Percentiles rank a stretch among this genome's conserved stretches.
Conservation (phyloP, 2,113 vertebrate species). For the Macheiramphus alcinus region DNA sequence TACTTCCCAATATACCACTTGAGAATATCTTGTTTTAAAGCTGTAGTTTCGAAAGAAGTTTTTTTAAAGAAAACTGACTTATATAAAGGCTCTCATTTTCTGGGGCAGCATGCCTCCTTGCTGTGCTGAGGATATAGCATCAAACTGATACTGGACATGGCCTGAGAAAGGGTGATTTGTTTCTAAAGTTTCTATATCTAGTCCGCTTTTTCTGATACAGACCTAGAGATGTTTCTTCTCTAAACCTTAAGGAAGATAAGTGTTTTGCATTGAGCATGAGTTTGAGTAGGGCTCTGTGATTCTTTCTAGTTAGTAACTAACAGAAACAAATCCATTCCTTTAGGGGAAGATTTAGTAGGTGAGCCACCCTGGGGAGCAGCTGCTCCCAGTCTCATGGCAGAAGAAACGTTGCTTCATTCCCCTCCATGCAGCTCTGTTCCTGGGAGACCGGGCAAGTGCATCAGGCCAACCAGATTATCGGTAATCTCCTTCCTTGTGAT, state of each 20-base stretch:
- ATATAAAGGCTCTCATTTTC: background rate
- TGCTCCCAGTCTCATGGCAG: background rate
- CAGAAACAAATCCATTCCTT: background rate
- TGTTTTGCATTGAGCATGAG: background rate
- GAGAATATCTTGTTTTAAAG: slow-evolving; percentile 8
- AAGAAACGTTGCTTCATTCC: background rate
- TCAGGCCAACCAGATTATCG: background rate
- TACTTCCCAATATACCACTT: slow-evolving; percentile 28
- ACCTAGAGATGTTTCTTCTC: background rate
- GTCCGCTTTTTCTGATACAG: background rate
- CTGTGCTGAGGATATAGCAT: background rate
- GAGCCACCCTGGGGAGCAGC: background rate
- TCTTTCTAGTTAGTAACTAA: background rate
- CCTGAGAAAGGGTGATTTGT: background rate
- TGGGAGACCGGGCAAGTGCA: background rate
- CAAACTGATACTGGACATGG: background rate
- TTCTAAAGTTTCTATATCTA: background rate
- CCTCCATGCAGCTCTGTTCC: background rate
- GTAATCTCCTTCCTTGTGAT: background rate
- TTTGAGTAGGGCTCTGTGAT: background rate
- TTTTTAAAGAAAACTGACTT: background rate
- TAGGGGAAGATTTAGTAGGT: background rate
- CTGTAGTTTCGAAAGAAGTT: background rate
- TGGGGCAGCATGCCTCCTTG: background rate
- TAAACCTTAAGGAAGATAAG: background rate